These are phyloP conservation scores for Zaprionus ghesquierei DNA, from an alignment of 1,140 invertebrate species.

Conservation along the genomic window DNA sequence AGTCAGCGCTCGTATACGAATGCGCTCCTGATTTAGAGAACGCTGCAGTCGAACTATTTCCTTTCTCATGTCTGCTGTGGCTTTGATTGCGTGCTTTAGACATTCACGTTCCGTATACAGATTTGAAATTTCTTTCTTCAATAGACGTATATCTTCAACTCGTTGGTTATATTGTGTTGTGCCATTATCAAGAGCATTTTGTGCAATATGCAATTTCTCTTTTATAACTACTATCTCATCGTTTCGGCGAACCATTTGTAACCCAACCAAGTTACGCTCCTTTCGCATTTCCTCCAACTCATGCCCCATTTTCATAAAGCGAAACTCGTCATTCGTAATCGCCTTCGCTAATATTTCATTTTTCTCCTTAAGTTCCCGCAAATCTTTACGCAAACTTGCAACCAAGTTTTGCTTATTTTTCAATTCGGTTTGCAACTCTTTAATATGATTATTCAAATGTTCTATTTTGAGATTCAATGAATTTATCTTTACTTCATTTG, in stretches of 20 bases:
- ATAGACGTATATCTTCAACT: constrained; percentile 89
- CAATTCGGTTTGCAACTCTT: constrained; percentile 85
- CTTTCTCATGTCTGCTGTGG: constrained; percentile 85
- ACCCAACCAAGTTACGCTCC: constrained; percentile 88
- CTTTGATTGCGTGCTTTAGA: constrained; percentile 85
- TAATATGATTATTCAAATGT: constrained; percentile 88
- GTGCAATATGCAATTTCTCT: constrained; percentile 88
- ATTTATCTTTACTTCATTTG: constrained; percentile 65
- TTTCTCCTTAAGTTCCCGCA: constrained; percentile 84
- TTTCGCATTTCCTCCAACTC: constrained; percentile 86
- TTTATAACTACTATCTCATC: constrained; percentile 89
- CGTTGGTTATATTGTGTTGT: constrained; percentile 87
- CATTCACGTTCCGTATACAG: constrained; percentile 86
- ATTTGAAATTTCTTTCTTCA: constrained; percentile 90
- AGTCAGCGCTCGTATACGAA: constrained; percentile 89
- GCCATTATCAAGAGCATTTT: constrained; percentile 88
- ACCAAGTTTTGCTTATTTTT: constrained; percentile 80
- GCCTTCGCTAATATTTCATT: constrained; percentile 83
- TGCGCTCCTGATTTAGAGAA: constrained; percentile 88
- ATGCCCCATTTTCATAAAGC: constrained; percentile 85
- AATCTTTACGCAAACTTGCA: constrained; percentile 83
- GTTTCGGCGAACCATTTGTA: constrained; percentile 89
- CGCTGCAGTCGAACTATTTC: constrained; percentile 90
- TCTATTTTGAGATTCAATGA: constrained; percentile 83
- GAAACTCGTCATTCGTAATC: constrained; percentile 84